Conservation (phyloP, 1,140 invertebrate genomes). For the Drosophila asahinai region DNA sequence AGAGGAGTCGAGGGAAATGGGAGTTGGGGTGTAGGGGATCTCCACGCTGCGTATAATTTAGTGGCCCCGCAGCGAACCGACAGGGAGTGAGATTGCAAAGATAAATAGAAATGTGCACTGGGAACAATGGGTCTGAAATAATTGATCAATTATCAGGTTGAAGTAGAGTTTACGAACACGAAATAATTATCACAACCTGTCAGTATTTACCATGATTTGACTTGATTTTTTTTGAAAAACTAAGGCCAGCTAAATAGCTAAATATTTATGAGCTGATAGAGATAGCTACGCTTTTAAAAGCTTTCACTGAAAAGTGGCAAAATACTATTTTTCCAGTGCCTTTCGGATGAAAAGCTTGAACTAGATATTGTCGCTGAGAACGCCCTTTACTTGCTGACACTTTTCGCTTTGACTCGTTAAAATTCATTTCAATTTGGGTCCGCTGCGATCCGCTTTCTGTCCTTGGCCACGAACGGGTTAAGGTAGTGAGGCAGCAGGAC, state of each 20-base stretch:
- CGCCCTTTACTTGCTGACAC: slow-evolving; percentile 55
- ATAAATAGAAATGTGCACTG: slow-evolving; percentile 41
- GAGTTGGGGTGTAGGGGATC: slow-evolving; percentile 1
- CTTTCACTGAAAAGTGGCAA: neutral
- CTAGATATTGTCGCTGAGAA: neutral
- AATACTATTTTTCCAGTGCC: neutral
- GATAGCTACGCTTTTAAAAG: neutral
- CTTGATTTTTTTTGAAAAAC: too few species aligned
- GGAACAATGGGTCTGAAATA: neutral
- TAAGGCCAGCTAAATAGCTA: too few species aligned
- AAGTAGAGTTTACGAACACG: neutral
- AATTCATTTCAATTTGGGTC: slow-evolving; percentile 77
- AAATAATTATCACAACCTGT: too few species aligned
- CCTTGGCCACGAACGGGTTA: slow-evolving; percentile 48
- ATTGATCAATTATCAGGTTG: neutral
- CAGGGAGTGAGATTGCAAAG: slow-evolving; percentile 24
- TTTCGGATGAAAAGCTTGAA: neutral
- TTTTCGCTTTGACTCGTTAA: slow-evolving; percentile 77
- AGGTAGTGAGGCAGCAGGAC: slow-evolving; percentile 29
- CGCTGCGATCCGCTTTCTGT: slow-evolving; percentile 3
- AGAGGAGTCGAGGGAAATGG: slow-evolving; percentile 1
- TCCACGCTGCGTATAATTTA: slow-evolving; percentile 74
- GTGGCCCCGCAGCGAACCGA: slow-evolving; percentile 31
- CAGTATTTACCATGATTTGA: too few species aligned
- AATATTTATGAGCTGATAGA: too few species aligned